phyloP scores from a whole-genome alignment of 2,113 vertebrate genomes.

The Thermophis baileyi region DNA sequence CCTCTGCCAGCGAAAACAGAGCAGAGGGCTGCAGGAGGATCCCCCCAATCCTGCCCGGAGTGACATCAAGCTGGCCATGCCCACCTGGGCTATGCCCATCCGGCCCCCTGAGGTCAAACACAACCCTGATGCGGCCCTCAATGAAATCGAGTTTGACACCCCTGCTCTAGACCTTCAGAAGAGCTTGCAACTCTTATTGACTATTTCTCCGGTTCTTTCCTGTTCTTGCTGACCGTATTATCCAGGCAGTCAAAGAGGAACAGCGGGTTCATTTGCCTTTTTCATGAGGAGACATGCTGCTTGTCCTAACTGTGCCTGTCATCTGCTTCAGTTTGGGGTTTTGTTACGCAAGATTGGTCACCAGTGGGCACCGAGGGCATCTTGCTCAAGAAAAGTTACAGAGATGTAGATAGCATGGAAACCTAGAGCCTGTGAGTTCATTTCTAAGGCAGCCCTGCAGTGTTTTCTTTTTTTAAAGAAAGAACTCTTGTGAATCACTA shows the following conservation, averaged over 20 bases:
- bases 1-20: too few species aligned
- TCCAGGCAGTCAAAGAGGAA: neutral
- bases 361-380: neutral
- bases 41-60: too few species aligned
- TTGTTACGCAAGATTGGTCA: neutral
- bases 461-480: neutral
- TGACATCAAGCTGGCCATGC: too few species aligned
- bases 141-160: too few species aligned
- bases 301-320: neutral
- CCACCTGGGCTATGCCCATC: too few species aligned
- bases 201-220: neutral
- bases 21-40: too few species aligned
- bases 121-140: too few species aligned
- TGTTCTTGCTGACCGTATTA: neutral
- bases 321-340: neutral
- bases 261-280: neutral
- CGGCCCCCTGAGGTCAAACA: too few species aligned
- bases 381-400: neutral
- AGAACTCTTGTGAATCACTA: too few species aligned
- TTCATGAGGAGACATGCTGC: neutral
- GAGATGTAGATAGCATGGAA: neutral
- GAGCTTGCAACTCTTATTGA: neutral
- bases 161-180: neutral
- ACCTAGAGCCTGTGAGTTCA: neutral
- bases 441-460: neutral